These are phyloP conservation scores for Prinia subflava DNA, from an alignment of 2,113 vertebrate genomes.

Conservation along the genomic window DNA sequence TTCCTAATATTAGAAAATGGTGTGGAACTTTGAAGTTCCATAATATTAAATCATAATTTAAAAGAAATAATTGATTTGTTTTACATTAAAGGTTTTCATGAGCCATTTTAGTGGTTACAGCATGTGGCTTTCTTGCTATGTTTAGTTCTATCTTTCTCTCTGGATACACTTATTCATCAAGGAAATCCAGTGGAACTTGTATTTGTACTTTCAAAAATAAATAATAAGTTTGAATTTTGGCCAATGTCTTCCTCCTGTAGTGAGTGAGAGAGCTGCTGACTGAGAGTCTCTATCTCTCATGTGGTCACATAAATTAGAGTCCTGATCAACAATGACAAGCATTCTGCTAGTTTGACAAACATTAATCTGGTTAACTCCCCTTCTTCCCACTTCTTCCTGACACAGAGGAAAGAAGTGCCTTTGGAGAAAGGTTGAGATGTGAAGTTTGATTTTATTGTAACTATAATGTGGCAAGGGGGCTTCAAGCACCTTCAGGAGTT, in stretches of 20 bases:
- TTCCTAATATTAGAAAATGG: not conserved
- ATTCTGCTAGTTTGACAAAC: conserved; percentile 46
- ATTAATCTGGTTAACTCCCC: conserved; percentile 51
- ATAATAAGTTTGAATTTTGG: conserved; percentile 41
- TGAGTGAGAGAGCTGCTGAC: not conserved
- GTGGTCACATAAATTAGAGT: conserved; percentile 56
- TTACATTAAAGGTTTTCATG: not conserved
- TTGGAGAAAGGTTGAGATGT: not conserved
- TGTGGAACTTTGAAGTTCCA: not conserved
- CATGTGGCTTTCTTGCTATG: not conserved
- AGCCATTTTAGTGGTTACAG: not conserved
- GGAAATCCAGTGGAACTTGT: conserved; percentile 12
- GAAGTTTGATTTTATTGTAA: not conserved
- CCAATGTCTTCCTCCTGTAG: conserved; percentile 19
- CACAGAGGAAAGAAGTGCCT: conserved; percentile 7
- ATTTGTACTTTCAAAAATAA: conserved; percentile 47
- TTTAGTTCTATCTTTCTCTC: not conserved
- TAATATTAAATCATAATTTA: not conserved
- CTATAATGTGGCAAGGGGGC: not conserved
- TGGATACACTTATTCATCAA: not conserved
- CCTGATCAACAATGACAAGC: conserved; percentile 21
- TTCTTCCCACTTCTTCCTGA: conserved; percentile 58
- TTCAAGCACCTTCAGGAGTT: not conserved
- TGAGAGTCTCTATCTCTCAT: conserved; percentile 36
- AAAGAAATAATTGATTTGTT: not conserved